These are phyloP conservation scores for Dolichoris vasculosae DNA, from an alignment of 1,140 invertebrate genomes.

Conservation along the genomic window DNA sequence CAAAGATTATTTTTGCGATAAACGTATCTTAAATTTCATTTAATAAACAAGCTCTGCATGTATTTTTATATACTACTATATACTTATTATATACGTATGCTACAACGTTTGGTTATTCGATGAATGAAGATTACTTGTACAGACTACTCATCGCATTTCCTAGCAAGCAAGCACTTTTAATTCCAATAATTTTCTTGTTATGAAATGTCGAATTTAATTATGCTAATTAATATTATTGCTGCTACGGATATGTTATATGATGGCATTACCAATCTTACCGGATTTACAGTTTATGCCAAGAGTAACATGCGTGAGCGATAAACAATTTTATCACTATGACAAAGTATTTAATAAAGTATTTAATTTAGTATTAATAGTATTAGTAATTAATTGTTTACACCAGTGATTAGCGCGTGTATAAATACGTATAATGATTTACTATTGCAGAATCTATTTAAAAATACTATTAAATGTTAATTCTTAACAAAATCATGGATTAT, in stretches of 20 bases:
- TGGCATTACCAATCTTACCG: background rate
- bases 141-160: background rate
- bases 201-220: slow-evolving; percentile 18
- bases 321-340: background rate
- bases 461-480: too few relatives aligned
- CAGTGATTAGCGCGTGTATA: background rate
- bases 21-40: background rate
- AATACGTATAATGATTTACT: too few relatives aligned
- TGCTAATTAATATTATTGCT: background rate
- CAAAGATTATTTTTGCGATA: too few relatives aligned
- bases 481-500: too few relatives aligned
- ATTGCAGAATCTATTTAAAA: too few relatives aligned
- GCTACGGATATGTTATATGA: background rate
- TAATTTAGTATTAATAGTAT: too few relatives aligned
- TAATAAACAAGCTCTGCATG: background rate
- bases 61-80: background rate
- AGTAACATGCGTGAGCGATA: background rate
- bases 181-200: background rate
- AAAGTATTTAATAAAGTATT: background rate
- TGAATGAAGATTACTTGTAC: background rate
- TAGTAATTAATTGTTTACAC: background rate
- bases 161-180: background rate
- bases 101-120: background rate
- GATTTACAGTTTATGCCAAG: background rate
- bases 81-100: background rate